Conservation (phyloP, 2,113 vertebrate genomes). For the Cyanocitta stelleri region DNA sequence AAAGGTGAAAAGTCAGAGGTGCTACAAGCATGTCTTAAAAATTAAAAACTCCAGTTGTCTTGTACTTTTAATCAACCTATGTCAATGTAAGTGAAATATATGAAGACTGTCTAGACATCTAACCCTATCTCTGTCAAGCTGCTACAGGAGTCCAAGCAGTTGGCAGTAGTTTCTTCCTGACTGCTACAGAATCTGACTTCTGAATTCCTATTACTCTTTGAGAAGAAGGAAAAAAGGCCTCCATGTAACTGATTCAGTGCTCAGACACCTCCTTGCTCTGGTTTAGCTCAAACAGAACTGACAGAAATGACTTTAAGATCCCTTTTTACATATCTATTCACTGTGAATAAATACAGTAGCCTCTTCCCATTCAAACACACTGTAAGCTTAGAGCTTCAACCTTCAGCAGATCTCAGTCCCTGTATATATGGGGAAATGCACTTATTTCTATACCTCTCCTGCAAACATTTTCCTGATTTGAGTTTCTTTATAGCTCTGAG, state of each 20-base stretch:
- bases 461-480: not conserved
- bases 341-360: not conserved
- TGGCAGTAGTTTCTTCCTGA: not conserved
- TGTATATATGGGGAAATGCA: not conserved
- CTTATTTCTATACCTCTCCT: not conserved
- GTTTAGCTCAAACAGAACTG: not conserved
- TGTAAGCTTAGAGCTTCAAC: not conserved
- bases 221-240: not conserved
- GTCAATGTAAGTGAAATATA: not conserved
- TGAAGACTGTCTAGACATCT: not conserved
- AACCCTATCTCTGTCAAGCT: not conserved
- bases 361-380: not conserved
- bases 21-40: not conserved
- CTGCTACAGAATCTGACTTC: not conserved
- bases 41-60: not conserved
- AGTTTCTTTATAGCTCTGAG: not conserved
- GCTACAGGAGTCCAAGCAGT: not conserved
- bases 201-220: not conserved
- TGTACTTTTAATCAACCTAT: not conserved
- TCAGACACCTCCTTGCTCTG: not conserved
- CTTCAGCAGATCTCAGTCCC: not conserved
- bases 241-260: not conserved
- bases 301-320: not conserved
- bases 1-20: not conserved
- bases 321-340: not conserved